Evolutionary conservation across 37 sponge, comb jelly and placozoan species (phyloP).

Genomic region (Geodia barretti): DNA sequence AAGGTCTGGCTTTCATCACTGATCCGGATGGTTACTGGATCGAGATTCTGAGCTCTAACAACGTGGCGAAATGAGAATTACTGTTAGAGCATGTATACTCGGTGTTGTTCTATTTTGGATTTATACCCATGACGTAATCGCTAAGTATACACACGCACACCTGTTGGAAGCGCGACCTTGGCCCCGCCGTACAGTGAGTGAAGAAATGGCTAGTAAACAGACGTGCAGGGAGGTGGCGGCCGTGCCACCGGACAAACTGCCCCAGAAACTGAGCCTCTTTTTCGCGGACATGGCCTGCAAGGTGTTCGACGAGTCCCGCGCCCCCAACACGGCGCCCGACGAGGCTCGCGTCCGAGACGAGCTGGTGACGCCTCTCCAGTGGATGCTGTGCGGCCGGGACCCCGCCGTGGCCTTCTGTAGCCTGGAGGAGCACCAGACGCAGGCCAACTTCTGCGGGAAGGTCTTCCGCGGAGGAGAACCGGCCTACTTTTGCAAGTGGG

Average conservation of each 20-base stretch:
- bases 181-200: too few relatives aligned
- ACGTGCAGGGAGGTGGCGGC: slow-evolving; percentile 20
- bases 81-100: not conserved
- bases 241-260: slow-evolving; percentile 8
- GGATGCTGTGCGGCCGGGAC: slow-evolving; percentile 54
- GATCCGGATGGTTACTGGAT: slow-evolving; percentile 94
- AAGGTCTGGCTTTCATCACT: slow-evolving; percentile 84
- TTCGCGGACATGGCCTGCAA: slow-evolving; percentile 30
- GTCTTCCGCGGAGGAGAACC: slow-evolving; percentile 78
- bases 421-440: slow-evolving; percentile 21
- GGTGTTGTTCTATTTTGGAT: not conserved
- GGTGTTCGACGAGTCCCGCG: slow-evolving; percentile 8
- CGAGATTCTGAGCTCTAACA: slow-evolving; percentile 68
- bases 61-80: slow-evolving; percentile 15
- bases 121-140: not conserved
- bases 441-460: slow-evolving; percentile 70
- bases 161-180: too few relatives aligned
- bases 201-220: slow-evolving; percentile 26
- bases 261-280: slow-evolving; percentile 6
- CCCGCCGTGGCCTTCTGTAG: slow-evolving; percentile 21
- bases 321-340: slow-evolving; percentile 11
- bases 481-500: slow-evolving; percentile 74
- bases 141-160: too few relatives aligned
- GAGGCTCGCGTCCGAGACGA: slow-evolving; percentile 9
- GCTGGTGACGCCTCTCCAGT: slow-evolving; percentile 38